Conservation (phyloP, 2,113 vertebrate genomes). For the Stercorarius parasiticus region DNA sequence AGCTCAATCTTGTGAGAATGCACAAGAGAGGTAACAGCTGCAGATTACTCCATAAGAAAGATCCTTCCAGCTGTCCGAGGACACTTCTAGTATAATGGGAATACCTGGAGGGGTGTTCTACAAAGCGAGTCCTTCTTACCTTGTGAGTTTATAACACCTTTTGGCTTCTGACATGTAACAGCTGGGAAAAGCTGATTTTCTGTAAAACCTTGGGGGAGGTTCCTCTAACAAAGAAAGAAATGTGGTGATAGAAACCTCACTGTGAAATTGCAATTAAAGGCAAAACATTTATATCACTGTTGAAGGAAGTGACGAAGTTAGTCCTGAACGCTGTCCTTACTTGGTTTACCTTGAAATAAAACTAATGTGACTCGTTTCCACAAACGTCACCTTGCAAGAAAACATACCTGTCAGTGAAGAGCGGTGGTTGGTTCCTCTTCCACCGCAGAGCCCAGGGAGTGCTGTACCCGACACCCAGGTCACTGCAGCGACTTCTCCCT, state of each 20-base stretch:
- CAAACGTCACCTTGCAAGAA: neutral
- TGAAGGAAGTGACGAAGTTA: neutral
- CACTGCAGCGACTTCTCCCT: neutral
- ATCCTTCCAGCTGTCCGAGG: neutral
- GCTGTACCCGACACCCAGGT: neutral
- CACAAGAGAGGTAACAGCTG: neutral
- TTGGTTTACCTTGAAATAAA: neutral
- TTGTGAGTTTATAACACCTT: neutral
- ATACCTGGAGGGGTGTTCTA: neutral
- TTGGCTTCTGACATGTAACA: neutral
- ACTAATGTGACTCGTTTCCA: accelerated
- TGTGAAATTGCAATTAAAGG: neutral
- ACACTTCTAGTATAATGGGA: neutral
- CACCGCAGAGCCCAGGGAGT: neutral
- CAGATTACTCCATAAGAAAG: neutral
- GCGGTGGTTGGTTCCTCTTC: neutral
- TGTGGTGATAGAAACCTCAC: neutral
- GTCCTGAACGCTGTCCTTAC: neutral
- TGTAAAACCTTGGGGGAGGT: neutral
- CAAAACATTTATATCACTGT: neutral
- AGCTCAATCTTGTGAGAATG: neutral
- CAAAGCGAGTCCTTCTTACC: neutral
- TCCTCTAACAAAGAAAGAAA: neutral
- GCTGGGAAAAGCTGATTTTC: neutral
- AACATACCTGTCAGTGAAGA: neutral